Percentiles rank a stretch among this genome's conserved stretches.
Evolutionary conservation across 2,888 invertebrate species (phyloP).

Genomic region (Dasysyrphus albostriatus): DNA sequence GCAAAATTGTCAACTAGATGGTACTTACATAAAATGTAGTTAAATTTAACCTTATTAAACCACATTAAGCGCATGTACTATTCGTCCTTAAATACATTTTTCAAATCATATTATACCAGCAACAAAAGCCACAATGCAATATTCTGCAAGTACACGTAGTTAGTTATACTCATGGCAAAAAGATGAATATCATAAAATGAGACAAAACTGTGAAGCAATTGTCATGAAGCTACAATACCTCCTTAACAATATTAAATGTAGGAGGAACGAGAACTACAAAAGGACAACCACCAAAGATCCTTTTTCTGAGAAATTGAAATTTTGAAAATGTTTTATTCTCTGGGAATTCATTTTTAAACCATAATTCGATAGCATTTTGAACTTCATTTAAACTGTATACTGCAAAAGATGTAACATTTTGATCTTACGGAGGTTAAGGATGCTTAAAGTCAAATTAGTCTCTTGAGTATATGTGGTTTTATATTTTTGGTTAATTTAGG

Average conservation of each 20-base stretch:
- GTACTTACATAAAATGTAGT: background rate
- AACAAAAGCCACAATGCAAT: background rate
- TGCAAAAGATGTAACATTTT: constrained; percentile 16
- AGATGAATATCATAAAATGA: constrained; percentile 6
- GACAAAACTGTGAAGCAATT: constrained; percentile 5
- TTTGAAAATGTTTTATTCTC: constrained; percentile 1
- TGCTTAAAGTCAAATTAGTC: background rate
- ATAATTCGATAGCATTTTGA: constrained; percentile 10
- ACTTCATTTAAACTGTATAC: constrained; percentile 15
- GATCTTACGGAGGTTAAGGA: constrained; percentile 1
- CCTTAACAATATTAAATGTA: constrained; percentile 4
- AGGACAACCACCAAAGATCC: background rate
- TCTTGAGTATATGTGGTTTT: background rate
- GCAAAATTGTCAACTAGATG: background rate
- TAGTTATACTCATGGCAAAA: background rate
- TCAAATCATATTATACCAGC: background rate
- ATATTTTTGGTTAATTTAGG: background rate
- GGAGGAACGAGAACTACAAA: background rate
- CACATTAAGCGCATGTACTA: background rate
- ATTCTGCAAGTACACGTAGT: background rate
- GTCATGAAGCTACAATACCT: background rate
- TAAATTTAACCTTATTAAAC: constrained; percentile 2
- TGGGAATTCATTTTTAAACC: background rate
- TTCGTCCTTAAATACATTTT: background rate
- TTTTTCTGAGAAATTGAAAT: constrained; percentile 16